These are phyloP conservation scores for Sipha maydis DNA, from an alignment of 2,888 invertebrate species.

Conservation along the genomic window DNA sequence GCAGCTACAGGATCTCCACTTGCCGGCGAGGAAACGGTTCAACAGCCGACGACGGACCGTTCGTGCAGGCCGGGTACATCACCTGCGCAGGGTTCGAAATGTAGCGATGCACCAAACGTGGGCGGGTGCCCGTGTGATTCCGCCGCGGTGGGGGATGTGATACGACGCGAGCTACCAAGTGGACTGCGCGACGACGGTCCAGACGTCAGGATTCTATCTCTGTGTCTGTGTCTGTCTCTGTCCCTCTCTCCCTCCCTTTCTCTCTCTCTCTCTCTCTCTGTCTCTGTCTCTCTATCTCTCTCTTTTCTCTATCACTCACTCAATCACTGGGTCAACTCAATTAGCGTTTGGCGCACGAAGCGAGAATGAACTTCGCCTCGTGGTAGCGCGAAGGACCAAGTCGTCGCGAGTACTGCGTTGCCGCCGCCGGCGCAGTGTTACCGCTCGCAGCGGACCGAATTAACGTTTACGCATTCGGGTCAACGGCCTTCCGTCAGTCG, in stretches of 20 bases:
- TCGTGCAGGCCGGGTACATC: conserved; percentile 26
- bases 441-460: conserved; percentile 34
- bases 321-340: conserved; percentile 51
- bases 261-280: too few species aligned
- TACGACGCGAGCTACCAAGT: neutral
- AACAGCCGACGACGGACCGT: conserved; percentile 37
- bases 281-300: too few species aligned
- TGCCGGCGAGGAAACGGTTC: neutral
- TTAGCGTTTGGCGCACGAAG: conserved; percentile 49
- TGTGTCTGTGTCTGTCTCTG: too few species aligned
- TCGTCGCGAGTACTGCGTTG: neutral
- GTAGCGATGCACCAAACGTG: neutral
- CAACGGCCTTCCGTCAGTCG: conserved; percentile 33
- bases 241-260: too few species aligned
- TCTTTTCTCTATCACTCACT: neutral
- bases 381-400: conserved; percentile 44
- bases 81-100: conserved; percentile 29
- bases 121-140: neutral
- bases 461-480: conserved; percentile 51
- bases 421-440: conserved; percentile 43
- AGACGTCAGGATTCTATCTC: neutral
- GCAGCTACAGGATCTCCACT: neutral
- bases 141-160: neutral
- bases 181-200: neutral
- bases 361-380: conserved; percentile 59